These are phyloP conservation scores for Scomber japonicus DNA, from an alignment of 2,113 vertebrate species.

Conservation along the genomic window DNA sequence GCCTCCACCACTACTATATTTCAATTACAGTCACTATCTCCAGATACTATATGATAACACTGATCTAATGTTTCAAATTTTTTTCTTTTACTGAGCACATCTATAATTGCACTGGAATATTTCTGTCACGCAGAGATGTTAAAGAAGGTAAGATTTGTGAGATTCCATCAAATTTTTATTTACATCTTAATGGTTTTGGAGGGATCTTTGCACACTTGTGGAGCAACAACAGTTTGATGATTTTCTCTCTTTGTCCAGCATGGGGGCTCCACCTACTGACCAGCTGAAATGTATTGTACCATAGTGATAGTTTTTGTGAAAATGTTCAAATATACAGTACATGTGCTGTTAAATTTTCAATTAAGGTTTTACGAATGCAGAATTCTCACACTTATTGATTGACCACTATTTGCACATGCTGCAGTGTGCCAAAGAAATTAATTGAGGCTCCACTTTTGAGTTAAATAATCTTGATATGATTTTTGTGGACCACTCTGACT, in stretches of 20 bases:
- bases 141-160: background rate
- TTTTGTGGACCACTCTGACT: conserved; percentile 3
- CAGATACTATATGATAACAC: conserved; percentile 18
- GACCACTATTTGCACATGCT: too few species aligned
- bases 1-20: conserved; percentile 12
- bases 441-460: background rate
- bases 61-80: conserved; percentile 25
- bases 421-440: too few species aligned
- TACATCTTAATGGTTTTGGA: background rate
- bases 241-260: background rate
- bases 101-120: background rate
- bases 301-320: too few species aligned
- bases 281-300: background rate
- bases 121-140: conserved; percentile 8
- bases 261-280: conserved; percentile 11
- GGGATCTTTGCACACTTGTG: background rate
- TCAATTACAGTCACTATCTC: conserved; percentile 2
- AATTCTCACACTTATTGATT: background rate
- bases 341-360: background rate
- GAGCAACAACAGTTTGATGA: background rate
- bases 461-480: background rate
- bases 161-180: background rate
- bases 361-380: background rate
- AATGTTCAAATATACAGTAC: too few species aligned
- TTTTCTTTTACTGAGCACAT: background rate